Evolutionary conservation across 1,140 invertebrate species (phyloP).

Genomic region (Parasteatoda tepidariorum): DNA sequence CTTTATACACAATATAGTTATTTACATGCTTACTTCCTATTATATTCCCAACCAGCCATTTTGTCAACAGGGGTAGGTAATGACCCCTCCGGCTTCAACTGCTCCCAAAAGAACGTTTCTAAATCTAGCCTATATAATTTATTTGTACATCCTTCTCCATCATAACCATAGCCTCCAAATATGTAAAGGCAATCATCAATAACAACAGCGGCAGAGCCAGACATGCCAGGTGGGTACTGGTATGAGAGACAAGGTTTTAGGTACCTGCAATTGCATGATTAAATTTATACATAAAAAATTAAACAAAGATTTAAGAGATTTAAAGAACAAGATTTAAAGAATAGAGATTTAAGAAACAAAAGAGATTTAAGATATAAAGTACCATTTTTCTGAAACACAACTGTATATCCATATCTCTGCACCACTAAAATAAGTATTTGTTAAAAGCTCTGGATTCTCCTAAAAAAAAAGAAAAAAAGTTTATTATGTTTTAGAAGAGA

Average conservation of each 20-base stretch:
- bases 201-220: conserved; percentile 67
- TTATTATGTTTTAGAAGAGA: too few relatives aligned
- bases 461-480: conserved; percentile 31
- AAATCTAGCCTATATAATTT: conserved; percentile 67
- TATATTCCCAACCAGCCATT: conserved; percentile 68
- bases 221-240: conserved; percentile 65
- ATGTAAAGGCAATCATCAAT: conserved; percentile 68
- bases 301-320: too few relatives aligned
- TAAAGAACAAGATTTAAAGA: too few relatives aligned
- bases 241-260: background rate
- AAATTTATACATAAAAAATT: too few relatives aligned
- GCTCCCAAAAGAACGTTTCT: conserved; percentile 65
- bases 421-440: conserved; percentile 62
- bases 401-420: conserved; percentile 67
- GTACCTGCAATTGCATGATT: conserved; percentile 49
- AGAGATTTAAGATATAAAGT: conserved; percentile 6
- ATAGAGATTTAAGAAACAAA: background rate
- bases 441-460: conserved; percentile 36
- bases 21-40: conserved; percentile 65
- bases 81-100: conserved; percentile 61
- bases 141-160: conserved; percentile 65
- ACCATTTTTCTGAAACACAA: conserved; percentile 67
- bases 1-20: too few relatives aligned
- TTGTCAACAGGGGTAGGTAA: conserved; percentile 69
- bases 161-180: conserved; percentile 68